Evolutionary conservation across 2,113 vertebrate genomes (phyloP).

Genomic region (Perca fluviatilis): DNA sequence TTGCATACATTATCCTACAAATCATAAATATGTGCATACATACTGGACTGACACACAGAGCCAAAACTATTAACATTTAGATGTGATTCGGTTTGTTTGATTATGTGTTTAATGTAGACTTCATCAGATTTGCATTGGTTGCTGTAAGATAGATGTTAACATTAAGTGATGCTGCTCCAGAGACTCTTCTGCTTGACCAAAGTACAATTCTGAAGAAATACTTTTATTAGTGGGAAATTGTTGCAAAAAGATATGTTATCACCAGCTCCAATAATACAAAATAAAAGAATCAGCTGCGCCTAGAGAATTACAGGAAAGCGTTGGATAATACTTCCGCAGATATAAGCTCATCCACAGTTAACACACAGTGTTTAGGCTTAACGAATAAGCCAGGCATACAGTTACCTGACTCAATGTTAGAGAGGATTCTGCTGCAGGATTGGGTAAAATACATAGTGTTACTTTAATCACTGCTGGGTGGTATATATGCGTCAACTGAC

Average conservation of each 20-base stretch:
- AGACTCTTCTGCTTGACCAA: neutral
- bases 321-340: constrained; percentile 13
- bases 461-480: constrained; percentile 19
- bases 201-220: neutral
- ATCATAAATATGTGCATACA: constrained; percentile 12
- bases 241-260: neutral
- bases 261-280: constrained; percentile 3
- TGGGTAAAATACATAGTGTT: constrained; percentile 32
- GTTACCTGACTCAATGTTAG: neutral
- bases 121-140: constrained; percentile 4
- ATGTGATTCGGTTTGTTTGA: constrained; percentile 9
- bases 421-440: constrained; percentile 25
- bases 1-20: constrained; percentile 26
- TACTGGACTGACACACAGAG: neutral
- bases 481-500: constrained; percentile 17
- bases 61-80: constrained; percentile 9
- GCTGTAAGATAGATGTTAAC: constrained; percentile 18
- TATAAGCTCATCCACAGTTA: constrained; percentile 3
- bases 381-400: constrained; percentile 6
- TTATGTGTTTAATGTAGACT: neutral
- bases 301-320: neutral
- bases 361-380: constrained; percentile 18
- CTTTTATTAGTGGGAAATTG: neutral
- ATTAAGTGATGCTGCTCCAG: neutral
- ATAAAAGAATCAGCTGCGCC: constrained; percentile 23